phyloP scores from a whole-genome alignment of 2,888 invertebrate species.

The Horisme vitalbata region DNA sequence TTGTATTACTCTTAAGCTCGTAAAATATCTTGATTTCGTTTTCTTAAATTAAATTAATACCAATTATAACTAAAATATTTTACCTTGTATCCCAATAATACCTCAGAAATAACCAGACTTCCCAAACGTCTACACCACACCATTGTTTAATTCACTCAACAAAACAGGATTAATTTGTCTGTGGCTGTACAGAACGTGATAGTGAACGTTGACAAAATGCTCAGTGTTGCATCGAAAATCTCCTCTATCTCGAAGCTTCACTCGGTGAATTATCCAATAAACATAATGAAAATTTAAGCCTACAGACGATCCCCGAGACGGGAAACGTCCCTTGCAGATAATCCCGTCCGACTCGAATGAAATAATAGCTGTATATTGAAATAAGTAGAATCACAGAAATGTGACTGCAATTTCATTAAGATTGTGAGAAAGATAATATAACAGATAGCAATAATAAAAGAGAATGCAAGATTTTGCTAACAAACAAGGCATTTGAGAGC shows the following conservation, averaged over 20 bases:
- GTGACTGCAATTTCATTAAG: constrained; percentile 1
- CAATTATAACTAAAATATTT: too few species aligned
- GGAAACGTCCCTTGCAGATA: constrained; percentile 73
- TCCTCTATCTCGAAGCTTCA: constrained; percentile 72
- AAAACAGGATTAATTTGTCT: constrained; percentile 32
- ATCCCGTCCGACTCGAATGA: constrained; percentile 50
- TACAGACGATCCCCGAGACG: constrained; percentile 57
- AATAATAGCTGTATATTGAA: constrained; percentile 33
- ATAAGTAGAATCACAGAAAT: constrained; percentile 14
- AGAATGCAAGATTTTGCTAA: too few species aligned
- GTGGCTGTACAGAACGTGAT: constrained; percentile 35
- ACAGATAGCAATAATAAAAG: background rate
- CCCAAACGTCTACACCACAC: constrained; percentile 15
- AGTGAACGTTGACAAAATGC: constrained; percentile 61
- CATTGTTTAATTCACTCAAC: constrained; percentile 25
- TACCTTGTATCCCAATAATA: background rate
- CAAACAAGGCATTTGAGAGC: too few species aligned
- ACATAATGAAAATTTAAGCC: constrained; percentile 83
- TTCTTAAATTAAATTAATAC: too few species aligned
- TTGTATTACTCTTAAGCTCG: too few species aligned
- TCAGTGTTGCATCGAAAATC: constrained; percentile 80
- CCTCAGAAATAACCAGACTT: background rate
- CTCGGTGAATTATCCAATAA: constrained; percentile 79
- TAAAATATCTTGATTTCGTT: too few species aligned
- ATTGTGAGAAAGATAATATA: background rate